Evolutionary conservation across 2,113 vertebrate species (phyloP), one percentile per base, ranked within the genome.

Genomic region (Heterocephalus glaber): DNA sequence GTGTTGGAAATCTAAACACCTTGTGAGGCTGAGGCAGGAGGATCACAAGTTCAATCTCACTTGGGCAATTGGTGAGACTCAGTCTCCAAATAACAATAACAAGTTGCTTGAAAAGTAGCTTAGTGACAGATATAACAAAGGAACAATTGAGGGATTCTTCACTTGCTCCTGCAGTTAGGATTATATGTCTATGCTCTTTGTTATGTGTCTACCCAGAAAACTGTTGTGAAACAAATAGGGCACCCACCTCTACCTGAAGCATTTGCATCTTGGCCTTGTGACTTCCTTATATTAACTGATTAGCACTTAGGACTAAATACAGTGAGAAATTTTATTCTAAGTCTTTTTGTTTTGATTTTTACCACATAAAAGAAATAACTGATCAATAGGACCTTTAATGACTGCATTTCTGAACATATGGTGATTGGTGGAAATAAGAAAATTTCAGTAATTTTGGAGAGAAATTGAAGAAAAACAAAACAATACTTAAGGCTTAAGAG

Each of bases 221-320:
- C 66, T 33, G 20, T n/a, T 22, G 16, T 17, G 9, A 12, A 72
- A 26, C 30, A 1, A 49, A 19, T 4, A 14, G 2, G 0, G 54
- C 3, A 6, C 10, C 9, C 4, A 35, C 8, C 2, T 6, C 11
- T 7, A 56, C 1, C 10, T 5, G 5, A 26, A 4, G 65, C 5
- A 12, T 19, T 77, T 94, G n/a, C 20, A 5, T 11, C 3, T 44
- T 66, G 38, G 38, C 11, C 30, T 49, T 28, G 3, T 5, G 19
- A 58, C 7, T 63, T 61, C 19, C 54, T 61, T 14, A 30, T n/a
- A n/a, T 2, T 35, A 56, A 20, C 4, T 85, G 16, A 92, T 41
- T 1, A 17, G 58, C 16, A 87, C 4, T 58, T 2, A 68, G 24
- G 44, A 41, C 1, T 26, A 90, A 86, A 13, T 47, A 2, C 56